Evolutionary conservation across 1,140 invertebrate species (phyloP).

Genomic region (Heliconius hewitsoni): DNA sequence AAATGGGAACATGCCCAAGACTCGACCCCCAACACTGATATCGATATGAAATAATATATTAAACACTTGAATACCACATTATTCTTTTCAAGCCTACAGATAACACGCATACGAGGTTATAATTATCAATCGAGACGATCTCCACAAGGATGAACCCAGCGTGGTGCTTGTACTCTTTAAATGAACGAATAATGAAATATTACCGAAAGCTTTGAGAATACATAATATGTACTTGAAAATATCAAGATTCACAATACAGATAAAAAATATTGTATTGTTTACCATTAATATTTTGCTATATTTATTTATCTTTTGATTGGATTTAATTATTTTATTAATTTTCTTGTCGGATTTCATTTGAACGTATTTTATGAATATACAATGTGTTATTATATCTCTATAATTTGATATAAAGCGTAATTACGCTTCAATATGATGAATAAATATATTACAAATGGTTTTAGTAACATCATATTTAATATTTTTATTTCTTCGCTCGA

Average conservation of each 20-base stretch:
- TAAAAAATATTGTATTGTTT: constrained; percentile 4
- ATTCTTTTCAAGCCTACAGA: background rate
- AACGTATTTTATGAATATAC: no score
- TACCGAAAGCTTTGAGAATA: background rate
- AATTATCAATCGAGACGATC: background rate
- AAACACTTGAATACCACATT: background rate
- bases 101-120: background rate
- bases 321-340: background rate
- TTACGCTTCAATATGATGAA: no score
- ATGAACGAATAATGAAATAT: constrained; percentile 6
- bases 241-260: constrained; percentile 1
- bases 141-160: background rate
- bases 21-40: background rate
- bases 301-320: background rate
- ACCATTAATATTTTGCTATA: background rate
- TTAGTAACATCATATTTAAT: no score
- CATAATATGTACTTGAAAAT: constrained; percentile 9
- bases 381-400: no score
- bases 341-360: no score
- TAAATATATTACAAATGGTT: no score
- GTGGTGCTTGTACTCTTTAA: constrained; percentile 9
- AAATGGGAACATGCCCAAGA: background rate
- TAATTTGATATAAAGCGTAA: no score
- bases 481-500: no score
- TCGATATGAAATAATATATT: constrained; percentile 7